Conservation (phyloP, 35 echinoderm and acorn worm genomes). For the Eucidaris tribuloides region DNA sequence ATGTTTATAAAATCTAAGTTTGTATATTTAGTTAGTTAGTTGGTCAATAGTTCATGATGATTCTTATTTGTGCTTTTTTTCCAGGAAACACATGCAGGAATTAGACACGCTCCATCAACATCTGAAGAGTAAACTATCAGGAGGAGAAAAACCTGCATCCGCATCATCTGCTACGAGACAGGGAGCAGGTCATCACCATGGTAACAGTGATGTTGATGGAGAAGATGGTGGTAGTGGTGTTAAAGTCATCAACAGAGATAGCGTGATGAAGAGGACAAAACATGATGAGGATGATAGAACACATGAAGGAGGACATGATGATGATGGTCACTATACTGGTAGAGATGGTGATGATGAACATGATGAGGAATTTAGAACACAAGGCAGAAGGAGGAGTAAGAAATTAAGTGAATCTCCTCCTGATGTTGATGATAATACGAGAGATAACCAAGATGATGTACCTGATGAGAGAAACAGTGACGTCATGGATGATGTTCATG, state of each 20-base stretch:
- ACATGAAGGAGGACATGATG: neutral
- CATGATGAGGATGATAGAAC: neutral
- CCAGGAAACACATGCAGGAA: constrained; percentile 73
- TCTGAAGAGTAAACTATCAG: constrained; percentile 40
- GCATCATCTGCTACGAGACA: neutral
- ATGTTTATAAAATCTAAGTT: neutral
- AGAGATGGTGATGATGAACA: neutral
- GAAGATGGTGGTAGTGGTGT: neutral
- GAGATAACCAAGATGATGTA: neutral
- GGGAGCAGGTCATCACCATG: neutral
- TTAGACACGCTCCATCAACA: constrained; percentile 55
- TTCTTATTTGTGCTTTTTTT: neutral
- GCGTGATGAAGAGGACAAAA: neutral
- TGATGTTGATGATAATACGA: neutral
- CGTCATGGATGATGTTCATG: neutral
- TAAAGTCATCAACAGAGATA: neutral
- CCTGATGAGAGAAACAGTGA: neutral
- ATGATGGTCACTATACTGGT: neutral
- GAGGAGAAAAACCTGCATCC: neutral
- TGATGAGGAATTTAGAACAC: neutral
- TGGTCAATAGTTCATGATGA: neutral
- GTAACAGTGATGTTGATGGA: neutral
- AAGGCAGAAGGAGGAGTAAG: neutral
- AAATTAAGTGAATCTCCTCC: neutral
- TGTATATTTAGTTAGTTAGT: no score